Base-by-base conservation (phyloP, 2,888 invertebrate genomes). In the Nipponacmea schrenckii region DNA sequence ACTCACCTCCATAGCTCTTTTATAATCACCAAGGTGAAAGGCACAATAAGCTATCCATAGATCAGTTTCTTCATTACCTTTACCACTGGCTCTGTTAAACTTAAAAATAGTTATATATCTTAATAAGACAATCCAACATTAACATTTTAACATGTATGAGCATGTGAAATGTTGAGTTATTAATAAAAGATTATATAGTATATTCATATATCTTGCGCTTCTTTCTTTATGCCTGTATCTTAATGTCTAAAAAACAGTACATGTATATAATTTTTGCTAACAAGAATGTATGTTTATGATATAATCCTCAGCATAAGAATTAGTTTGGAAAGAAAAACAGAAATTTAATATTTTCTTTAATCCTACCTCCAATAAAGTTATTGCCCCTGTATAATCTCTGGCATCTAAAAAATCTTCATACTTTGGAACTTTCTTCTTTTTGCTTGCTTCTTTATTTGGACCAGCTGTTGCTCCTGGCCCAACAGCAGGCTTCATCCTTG, bases 11-110 rank as follows among this genome's bases (percentile, higher is more conserved):
- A 95, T 90, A 0, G 96, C 93, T 82, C 93, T 92, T 83, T 94
- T 93, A 90, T 97, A 97, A 87, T 98, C 96, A 2, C 97, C 98
- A 74, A 97, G 91, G 89, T 98, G 98, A 90, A 98, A 99, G 83
- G 94, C 94, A 89, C 97, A 97, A 90, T 96, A 98, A 0, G 95
- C 98, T 75, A 95, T 92, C 98, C 98, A 98, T 80, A 94, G 90
- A 69, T 94, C 94, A 20, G 91, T 90, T 73, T 91, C 90, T n/a
- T 90, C 83, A 76, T 88, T 90, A 45, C 88, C 88, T 77, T 91
- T 91, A 27, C 91, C 91, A 78, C 87, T 89, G 81, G 89, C 89
- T 82, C 91, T 90, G 82, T 91, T 90, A 86, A 92, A 92, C 92
- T 92, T 83, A 77, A 79, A 81, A 65, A 26, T n/a, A 68, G 31